These are phyloP conservation scores for Lasioglossum lativentre DNA, from an alignment of 2,888 invertebrate genomes.

Conservation along the genomic window DNA sequence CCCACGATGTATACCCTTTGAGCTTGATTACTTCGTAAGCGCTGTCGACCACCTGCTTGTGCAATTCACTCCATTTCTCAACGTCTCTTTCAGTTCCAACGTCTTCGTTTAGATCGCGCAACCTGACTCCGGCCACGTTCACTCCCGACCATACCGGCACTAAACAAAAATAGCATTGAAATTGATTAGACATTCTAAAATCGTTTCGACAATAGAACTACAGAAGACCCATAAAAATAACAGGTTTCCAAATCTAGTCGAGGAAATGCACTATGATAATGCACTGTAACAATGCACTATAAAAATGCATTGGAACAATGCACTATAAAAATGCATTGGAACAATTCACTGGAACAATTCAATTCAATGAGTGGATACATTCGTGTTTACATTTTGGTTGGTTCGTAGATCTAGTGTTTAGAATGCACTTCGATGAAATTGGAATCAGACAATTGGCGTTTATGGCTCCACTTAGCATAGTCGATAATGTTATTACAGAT, in stretches of 20 bases:
- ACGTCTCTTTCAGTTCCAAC: slow-evolving; percentile 90
- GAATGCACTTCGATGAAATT: not conserved
- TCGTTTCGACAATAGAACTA: no score
- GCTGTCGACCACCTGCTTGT: slow-evolving; percentile 93
- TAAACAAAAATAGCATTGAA: slow-evolving; percentile 76
- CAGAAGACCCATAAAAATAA: no score
- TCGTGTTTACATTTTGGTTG: not conserved
- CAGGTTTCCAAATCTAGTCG: not conserved
- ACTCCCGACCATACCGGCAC: slow-evolving; percentile 98
- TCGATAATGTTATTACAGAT: not conserved
- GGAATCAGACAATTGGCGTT: not conserved
- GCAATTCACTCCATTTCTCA: slow-evolving; percentile 92
- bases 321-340: no score
- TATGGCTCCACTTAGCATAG: not conserved
- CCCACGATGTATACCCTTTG: slow-evolving; percentile 97
- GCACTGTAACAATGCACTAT: no score
- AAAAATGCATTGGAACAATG: no score
- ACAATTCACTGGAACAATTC: not conserved
- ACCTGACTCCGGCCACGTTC: slow-evolving; percentile 94
- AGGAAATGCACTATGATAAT: not conserved
- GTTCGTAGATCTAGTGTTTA: not conserved
- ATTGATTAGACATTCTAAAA: not conserved
- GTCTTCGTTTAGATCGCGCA: slow-evolving; percentile 91
- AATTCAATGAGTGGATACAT: not conserved
- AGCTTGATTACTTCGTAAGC: slow-evolving; percentile 95